Conservation (phyloP, 2,113 vertebrate species). For the Turnix velox region DNA sequence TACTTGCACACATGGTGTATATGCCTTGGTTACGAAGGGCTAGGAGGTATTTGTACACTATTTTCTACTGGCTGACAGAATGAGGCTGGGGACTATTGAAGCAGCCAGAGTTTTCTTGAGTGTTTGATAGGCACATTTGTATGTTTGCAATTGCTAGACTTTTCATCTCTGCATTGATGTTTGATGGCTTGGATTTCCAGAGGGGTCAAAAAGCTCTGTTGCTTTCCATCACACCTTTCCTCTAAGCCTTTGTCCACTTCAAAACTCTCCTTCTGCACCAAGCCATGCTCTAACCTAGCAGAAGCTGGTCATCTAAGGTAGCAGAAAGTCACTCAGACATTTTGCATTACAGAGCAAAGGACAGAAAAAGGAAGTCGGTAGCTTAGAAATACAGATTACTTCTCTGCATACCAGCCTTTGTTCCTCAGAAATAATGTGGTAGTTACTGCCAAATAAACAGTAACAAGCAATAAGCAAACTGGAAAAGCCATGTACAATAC, state of each 20-base stretch:
- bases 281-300: neutral
- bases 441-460: neutral
- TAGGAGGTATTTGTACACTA: neutral
- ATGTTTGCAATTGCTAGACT: neutral
- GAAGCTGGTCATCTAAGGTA: neutral
- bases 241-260: neutral
- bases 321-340: neutral
- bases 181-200: neutral
- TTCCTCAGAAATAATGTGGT: neutral
- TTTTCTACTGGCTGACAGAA: neutral
- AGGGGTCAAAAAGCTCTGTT: neutral
- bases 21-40: neutral
- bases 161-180: fast-evolving
- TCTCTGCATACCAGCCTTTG: neutral
- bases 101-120: neutral
- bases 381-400: neutral
- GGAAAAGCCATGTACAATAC: neutral
- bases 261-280: neutral
- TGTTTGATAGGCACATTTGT: fast-evolving
- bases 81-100: fast-evolving
- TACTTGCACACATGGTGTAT: neutral
- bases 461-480: neutral
- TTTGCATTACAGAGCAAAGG: neutral
- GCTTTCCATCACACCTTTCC: neutral
- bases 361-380: neutral